Conservation (phyloP, 2,113 vertebrate species). For the Passerina amoena region DNA sequence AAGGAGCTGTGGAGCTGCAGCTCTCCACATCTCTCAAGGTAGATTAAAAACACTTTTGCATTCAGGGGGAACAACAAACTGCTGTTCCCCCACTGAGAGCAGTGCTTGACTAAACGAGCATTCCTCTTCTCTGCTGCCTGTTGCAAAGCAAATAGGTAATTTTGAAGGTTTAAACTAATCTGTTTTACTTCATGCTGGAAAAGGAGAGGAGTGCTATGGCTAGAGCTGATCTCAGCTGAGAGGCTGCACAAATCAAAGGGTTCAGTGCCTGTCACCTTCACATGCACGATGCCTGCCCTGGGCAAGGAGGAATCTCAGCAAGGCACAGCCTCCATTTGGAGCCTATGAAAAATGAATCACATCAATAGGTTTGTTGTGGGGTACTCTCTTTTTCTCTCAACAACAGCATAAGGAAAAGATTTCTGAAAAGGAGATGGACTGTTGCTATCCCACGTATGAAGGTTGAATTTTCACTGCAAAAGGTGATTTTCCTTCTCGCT, state of each 20-base stretch:
- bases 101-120: background rate
- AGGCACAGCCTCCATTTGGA: background rate
- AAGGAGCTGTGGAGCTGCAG: background rate
- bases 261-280: background rate
- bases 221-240: background rate
- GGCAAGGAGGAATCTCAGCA: background rate
- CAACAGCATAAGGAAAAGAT: background rate
- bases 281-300: background rate
- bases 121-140: background rate
- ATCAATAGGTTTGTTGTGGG: background rate
- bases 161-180: background rate
- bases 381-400: background rate
- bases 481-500: background rate
- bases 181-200: background rate
- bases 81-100: background rate
- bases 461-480: background rate
- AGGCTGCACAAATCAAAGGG: background rate
- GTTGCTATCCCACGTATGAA: background rate
- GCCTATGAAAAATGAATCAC: background rate
- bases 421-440: background rate
- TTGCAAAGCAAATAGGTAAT: slow-evolving; percentile 24
- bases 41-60: slow-evolving; percentile 33
- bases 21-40: background rate
- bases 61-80: background rate
- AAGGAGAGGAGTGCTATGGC: background rate